phyloP scores from a whole-genome alignment of 2,888 invertebrate species.

The Drosophila trichaetosa region DNA sequence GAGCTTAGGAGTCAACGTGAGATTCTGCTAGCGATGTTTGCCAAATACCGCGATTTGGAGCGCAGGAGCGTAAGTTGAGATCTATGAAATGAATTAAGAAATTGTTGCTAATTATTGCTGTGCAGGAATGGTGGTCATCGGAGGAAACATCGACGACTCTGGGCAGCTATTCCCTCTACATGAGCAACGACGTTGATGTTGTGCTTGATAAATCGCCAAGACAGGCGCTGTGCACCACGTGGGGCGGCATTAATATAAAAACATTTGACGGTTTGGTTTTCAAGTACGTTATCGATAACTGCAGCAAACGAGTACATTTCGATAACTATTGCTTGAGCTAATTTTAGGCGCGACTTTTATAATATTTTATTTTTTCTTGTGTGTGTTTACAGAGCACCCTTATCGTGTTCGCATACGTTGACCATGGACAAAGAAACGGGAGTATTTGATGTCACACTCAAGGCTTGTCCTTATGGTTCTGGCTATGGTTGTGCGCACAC shows the following conservation, averaged over 20 bases:
- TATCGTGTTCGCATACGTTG: slow-evolving; percentile 91
- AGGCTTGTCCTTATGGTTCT: slow-evolving; percentile 86
- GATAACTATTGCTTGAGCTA: neutral
- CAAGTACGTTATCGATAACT: slow-evolving; percentile 85
- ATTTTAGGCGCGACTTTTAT: neutral
- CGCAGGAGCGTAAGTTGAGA: slow-evolving; percentile 65
- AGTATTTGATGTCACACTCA: slow-evolving; percentile 89
- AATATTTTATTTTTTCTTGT: neutral
- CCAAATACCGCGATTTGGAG: slow-evolving; percentile 73
- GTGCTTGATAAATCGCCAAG: slow-evolving; percentile 85
- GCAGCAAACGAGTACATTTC: neutral
- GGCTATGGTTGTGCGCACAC: slow-evolving; percentile 85
- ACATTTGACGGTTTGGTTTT: slow-evolving; percentile 93
- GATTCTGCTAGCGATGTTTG: slow-evolving; percentile 68
- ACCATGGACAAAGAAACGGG: slow-evolving; percentile 89
- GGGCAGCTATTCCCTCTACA: slow-evolving; percentile 80
- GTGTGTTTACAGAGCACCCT: slow-evolving; percentile 87
- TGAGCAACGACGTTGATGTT: slow-evolving; percentile 74
- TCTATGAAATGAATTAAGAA: neutral
- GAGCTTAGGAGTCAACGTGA: slow-evolving; percentile 71
- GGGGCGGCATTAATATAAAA: slow-evolving; percentile 93
- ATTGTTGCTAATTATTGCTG: neutral
- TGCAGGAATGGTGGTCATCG: slow-evolving; percentile 83
- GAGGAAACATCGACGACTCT: slow-evolving; percentile 75
- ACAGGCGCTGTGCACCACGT: slow-evolving; percentile 90